Evolutionary conservation across 2,113 vertebrate genomes (phyloP).

Genomic region (Tragelaphus buxtoni): DNA sequence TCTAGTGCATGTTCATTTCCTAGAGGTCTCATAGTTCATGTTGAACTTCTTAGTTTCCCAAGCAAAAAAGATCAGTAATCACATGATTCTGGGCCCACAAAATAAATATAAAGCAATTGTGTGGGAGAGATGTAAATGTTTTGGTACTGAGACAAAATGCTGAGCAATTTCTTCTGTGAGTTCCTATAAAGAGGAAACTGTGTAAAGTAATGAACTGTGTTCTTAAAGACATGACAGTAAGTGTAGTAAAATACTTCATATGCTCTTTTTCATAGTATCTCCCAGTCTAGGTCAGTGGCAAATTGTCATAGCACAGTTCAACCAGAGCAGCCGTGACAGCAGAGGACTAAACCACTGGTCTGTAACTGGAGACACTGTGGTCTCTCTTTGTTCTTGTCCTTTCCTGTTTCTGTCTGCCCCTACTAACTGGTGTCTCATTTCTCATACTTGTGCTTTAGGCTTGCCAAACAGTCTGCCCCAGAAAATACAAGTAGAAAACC

Average conservation of each 20-base stretch:
- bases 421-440: background rate
- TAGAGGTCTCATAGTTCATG: background rate
- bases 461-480: background rate
- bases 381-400: background rate
- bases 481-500: background rate
- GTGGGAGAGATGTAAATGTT: background rate
- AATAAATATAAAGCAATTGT: background rate
- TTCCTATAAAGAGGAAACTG: background rate
- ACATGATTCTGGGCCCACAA: background rate
- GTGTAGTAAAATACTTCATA: background rate
- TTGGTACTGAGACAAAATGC: background rate
- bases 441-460: background rate
- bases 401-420: background rate
- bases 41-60: background rate
- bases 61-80: background rate
- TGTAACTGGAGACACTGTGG: background rate
- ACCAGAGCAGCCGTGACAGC: background rate
- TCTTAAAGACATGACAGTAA: background rate
- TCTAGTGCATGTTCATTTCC: background rate
- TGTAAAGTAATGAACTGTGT: background rate
- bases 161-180: background rate
- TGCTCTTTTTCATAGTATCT: background rate
- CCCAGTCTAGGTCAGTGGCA: background rate
- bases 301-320: background rate
- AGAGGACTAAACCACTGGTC: too few relatives aligned